phyloP scores from a whole-genome alignment of 2,113 vertebrate species.

The Trachemys scripta region DNA sequence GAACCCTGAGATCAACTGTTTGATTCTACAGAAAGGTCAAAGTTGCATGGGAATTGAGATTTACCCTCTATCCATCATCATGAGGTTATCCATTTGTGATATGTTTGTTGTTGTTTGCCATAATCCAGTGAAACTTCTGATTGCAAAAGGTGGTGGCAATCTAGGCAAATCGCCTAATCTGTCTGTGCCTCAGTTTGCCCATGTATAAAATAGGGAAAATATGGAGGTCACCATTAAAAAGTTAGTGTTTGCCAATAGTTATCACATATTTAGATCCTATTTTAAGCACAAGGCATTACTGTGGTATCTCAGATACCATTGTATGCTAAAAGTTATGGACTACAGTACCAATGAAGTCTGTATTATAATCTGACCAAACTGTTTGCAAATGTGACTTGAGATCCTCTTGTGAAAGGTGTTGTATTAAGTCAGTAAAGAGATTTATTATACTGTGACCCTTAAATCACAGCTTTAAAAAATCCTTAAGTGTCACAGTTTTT shows the following conservation, averaged over 20 bases:
- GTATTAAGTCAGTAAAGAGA: neutral
- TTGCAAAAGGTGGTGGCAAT: neutral
- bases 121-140: neutral
- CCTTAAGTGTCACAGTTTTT: slow-evolving; percentile 14
- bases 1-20: neutral
- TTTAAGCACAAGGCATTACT: neutral
- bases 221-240: neutral
- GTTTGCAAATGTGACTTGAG: neutral
- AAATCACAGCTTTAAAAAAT: neutral
- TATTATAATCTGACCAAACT: neutral
- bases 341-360: neutral
- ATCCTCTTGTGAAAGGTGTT: neutral
- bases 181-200: neutral
- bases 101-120: neutral
- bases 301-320: neutral
- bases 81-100: neutral
- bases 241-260: neutral
- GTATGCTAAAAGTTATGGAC: neutral
- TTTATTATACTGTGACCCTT: neutral
- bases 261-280: neutral
- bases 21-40: neutral
- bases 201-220: neutral
- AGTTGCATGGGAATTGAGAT: neutral
- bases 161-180: too few species aligned
- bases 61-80: neutral